phyloP scores from a whole-genome alignment of 2,113 vertebrate genomes.

The Lagopus leucura region DNA sequence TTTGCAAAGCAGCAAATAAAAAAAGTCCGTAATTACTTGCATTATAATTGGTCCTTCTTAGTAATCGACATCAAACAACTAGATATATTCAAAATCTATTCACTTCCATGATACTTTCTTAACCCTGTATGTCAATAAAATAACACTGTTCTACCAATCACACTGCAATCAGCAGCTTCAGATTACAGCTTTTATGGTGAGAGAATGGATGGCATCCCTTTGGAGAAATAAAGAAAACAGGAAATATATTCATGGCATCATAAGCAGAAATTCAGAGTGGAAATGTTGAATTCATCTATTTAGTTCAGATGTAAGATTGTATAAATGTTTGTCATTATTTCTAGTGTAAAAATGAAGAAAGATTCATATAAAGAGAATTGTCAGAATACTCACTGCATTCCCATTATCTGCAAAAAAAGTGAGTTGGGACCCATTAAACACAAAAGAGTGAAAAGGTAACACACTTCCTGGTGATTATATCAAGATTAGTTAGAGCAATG shows the following conservation, averaged over 20 bases:
- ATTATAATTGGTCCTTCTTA: not conserved
- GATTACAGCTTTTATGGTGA: constrained; percentile 35
- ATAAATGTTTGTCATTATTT: constrained; percentile 64
- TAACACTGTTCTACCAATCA: not conserved
- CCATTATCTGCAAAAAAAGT: constrained; percentile 44
- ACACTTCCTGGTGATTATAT: constrained; percentile 17
- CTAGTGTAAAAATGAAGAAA: constrained; percentile 44
- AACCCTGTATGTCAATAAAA: constrained; percentile 27
- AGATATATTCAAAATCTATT: constrained; percentile 28
- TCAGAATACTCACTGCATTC: constrained; percentile 37
- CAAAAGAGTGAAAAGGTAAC: constrained; percentile 32
- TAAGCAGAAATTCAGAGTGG: constrained; percentile 35
- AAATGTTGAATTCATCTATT: constrained; percentile 62
- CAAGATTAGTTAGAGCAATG: constrained; percentile 40
- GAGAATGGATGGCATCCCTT: constrained; percentile 33
- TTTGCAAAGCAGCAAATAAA: not conserved
- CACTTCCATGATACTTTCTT: not conserved
- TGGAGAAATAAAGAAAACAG: constrained; percentile 42
- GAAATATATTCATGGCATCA: constrained; percentile 49
- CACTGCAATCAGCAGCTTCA: not conserved
- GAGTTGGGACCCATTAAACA: constrained; percentile 44
- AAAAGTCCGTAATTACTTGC: not conserved
- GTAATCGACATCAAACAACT: not conserved
- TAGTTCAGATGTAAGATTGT: constrained; percentile 34
- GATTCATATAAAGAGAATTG: constrained; percentile 3